phyloP scores from a whole-genome alignment of 2,888 invertebrate species.

The Mamestra brassicae region DNA sequence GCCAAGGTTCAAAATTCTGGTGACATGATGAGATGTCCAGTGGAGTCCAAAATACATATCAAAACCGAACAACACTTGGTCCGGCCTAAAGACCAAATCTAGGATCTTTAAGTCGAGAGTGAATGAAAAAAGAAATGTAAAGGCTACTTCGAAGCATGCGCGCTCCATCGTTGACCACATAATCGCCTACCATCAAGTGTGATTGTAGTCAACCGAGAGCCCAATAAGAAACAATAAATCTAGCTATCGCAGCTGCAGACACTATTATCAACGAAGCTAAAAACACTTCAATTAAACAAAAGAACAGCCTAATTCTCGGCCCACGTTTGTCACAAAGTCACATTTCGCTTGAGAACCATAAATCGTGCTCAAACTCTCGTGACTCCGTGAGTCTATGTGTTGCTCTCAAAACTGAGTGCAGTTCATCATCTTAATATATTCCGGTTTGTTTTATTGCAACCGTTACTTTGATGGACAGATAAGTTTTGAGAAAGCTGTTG shows the following conservation, averaged over 20 bases:
- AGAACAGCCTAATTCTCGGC: constrained; percentile 28
- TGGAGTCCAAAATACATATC: too few relatives aligned
- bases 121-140: too few relatives aligned
- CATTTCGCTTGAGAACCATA: constrained; percentile 44
- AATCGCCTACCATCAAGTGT: too few relatives aligned
- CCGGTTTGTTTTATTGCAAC: constrained; percentile 75
- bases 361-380: constrained; percentile 75
- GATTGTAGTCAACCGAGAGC: too few relatives aligned
- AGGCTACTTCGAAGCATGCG: too few relatives aligned
- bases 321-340: constrained; percentile 55
- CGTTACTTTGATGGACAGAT: constrained; percentile 72
- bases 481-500: constrained; percentile 66
- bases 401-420: constrained; percentile 69
- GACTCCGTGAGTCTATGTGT: constrained; percentile 70
- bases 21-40: too few relatives aligned
- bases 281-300: constrained; percentile 26
- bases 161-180: too few relatives aligned
- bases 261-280: background rate
- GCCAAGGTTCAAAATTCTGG: too few relatives aligned
- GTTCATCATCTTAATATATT: constrained; percentile 75
- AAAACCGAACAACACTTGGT: too few relatives aligned
- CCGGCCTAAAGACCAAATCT: too few relatives aligned
- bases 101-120: too few relatives aligned
- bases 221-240: too few relatives aligned
- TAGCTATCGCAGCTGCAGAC: background rate